Percentiles rank a stretch among this genome's conserved stretches.
Conservation (phyloP, 2,113 vertebrate species). For the Cyanoderma ruficeps region DNA sequence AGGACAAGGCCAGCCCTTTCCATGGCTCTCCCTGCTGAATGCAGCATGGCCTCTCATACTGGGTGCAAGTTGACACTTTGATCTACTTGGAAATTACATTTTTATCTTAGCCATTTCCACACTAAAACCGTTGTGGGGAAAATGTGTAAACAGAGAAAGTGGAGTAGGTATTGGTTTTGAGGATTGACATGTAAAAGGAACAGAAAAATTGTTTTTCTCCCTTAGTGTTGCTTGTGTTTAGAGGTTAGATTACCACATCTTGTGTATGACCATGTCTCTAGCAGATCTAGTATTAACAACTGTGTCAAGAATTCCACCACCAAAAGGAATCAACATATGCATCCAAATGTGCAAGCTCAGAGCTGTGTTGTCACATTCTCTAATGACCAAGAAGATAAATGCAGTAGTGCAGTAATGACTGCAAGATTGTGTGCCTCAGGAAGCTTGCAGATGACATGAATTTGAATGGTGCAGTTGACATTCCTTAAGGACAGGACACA, state of each 20-base stretch:
- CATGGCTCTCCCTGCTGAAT: background rate
- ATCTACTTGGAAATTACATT: background rate
- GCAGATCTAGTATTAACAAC: background rate
- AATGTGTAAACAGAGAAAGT: background rate
- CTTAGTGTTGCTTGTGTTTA: background rate
- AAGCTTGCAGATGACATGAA: background rate
- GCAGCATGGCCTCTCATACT: background rate
- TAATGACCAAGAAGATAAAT: background rate
- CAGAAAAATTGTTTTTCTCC: background rate
- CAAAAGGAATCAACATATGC: background rate
- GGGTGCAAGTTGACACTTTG: background rate
- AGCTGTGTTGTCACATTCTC: background rate
- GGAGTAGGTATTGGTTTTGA: background rate
- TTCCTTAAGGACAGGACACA: background rate
- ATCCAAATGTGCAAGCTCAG: background rate
- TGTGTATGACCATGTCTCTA: background rate
- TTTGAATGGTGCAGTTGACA: background rate
- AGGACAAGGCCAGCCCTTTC: background rate
- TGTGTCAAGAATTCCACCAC: background rate
- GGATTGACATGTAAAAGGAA: background rate
- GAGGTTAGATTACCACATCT: background rate
- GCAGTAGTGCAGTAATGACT: background rate
- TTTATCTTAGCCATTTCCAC: background rate
- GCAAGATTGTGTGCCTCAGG: accelerated
- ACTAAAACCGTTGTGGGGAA: background rate